Evolutionary conservation across 2,888 invertebrate genomes (phyloP).

Genomic region (Serrognathus titanus): DNA sequence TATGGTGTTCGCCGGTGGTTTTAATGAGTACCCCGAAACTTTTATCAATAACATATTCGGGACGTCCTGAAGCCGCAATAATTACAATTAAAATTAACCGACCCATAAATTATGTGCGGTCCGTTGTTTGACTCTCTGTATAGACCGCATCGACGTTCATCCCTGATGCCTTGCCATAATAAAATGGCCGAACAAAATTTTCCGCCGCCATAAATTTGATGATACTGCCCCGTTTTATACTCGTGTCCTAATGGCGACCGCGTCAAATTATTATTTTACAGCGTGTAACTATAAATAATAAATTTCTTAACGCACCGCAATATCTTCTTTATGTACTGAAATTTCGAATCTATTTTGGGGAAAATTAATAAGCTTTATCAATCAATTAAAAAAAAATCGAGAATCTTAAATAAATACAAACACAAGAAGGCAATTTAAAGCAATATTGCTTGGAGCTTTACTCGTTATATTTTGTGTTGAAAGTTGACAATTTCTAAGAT

Average conservation of each 20-base stretch:
- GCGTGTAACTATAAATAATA: too few relatives aligned
- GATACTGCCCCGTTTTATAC: neutral
- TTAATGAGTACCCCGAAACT: slow-evolving; percentile 25
- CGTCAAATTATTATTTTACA: too few relatives aligned
- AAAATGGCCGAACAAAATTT: neutral
- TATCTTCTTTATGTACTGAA: too few relatives aligned
- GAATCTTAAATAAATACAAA: too few relatives aligned
- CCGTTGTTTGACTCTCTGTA: slow-evolving; percentile 3
- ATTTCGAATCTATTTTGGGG: too few relatives aligned
- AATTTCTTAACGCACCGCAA: too few relatives aligned
- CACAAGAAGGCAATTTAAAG: too few relatives aligned
- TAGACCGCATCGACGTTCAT: slow-evolving; percentile 4
- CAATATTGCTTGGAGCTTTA: too few relatives aligned
- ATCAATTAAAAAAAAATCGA: too few relatives aligned
- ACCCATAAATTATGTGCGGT: slow-evolving; percentile 27
- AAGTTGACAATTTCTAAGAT: too few relatives aligned
- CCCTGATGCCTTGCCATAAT: slow-evolving; percentile 1
- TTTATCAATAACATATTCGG: slow-evolving; percentile 28
- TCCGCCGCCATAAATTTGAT: slow-evolving; percentile 1
- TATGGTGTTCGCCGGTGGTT: slow-evolving; percentile 20
- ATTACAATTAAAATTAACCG: slow-evolving; percentile 30
- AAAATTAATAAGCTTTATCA: too few relatives aligned
- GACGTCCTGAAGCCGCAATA: slow-evolving; percentile 21
- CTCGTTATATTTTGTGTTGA: too few relatives aligned
- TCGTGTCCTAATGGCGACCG: neutral